Percentiles rank a stretch among this genome's conserved stretches.
phyloP scores from a whole-genome alignment of 1,140 invertebrate species.

The Monomorium pharaonis region DNA sequence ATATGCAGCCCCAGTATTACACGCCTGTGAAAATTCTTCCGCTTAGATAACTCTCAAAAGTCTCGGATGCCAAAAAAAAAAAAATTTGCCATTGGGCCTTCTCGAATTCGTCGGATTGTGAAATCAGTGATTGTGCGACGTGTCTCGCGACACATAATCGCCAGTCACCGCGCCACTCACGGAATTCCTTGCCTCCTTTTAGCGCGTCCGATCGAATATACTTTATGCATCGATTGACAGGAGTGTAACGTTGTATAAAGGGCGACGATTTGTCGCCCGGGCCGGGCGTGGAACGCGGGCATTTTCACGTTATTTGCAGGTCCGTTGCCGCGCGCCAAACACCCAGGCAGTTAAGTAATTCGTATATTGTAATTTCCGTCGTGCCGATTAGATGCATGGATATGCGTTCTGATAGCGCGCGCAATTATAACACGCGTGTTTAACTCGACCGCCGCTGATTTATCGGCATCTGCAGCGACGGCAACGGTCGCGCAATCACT shows the following conservation, averaged over 20 bases:
- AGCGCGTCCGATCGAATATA: constrained; percentile 29
- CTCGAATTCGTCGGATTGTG: background rate
- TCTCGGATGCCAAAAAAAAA: background rate
- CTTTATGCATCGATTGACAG: constrained; percentile 51
- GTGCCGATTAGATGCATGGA: constrained; percentile 37
- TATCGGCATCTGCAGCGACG: constrained; percentile 10
- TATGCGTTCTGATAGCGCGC: constrained; percentile 32
- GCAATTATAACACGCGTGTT: constrained; percentile 53
- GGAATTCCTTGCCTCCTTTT: constrained; percentile 42
- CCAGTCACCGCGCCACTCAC: constrained; percentile 19
- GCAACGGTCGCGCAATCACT: constrained; percentile 33
- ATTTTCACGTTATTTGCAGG: constrained; percentile 13
- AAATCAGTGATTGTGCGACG: constrained; percentile 2
- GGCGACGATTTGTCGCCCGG: constrained; percentile 16
- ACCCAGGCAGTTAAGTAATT: constrained; percentile 45
- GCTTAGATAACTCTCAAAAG: background rate
- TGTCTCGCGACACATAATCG: constrained; percentile 10
- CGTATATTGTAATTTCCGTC: constrained; percentile 43
- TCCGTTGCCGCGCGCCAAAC: background rate
- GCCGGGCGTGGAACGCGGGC: background rate
- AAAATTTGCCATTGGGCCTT: background rate
- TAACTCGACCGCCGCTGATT: constrained; percentile 42
- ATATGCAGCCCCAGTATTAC: background rate
- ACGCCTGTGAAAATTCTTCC: background rate
- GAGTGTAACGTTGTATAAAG: constrained; percentile 33